These are phyloP conservation scores for Molothrus aeneus DNA, from an alignment of 2,797 vertebrate genomes.

Conservation along the genomic window DNA sequence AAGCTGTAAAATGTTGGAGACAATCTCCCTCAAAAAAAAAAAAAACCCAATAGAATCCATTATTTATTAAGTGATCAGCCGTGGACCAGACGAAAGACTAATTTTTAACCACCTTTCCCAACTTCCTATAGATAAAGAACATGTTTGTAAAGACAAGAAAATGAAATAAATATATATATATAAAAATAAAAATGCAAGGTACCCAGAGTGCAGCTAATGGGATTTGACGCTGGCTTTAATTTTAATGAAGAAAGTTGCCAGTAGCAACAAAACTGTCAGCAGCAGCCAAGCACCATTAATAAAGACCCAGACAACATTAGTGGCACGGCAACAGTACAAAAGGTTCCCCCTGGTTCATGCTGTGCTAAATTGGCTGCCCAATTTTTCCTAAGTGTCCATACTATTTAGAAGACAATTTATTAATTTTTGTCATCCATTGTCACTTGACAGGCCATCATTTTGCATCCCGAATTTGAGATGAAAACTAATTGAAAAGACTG, in stretches of 20 bases:
- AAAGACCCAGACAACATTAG: conserved; percentile 82
- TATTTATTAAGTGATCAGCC: neutral
- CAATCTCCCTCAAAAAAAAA: neutral
- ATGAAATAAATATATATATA: neutral
- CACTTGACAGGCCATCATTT: conserved; percentile 91
- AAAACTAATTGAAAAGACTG: conserved; percentile 93
- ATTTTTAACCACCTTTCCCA: conserved; percentile 28
- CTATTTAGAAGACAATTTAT: conserved; percentile 87
- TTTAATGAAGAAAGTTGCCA: conserved; percentile 90
- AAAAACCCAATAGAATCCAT: neutral
- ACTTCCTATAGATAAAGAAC: conserved; percentile 36
- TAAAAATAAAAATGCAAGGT: conserved; percentile 67
- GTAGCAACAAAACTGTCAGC: conserved; percentile 90
- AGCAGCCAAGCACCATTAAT: conserved; percentile 85
- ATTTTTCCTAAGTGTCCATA: conserved; percentile 86
- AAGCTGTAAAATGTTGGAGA: neutral
- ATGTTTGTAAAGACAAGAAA: conserved; percentile 39
- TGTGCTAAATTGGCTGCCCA: conserved; percentile 84
- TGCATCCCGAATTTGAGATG: conserved; percentile 80
- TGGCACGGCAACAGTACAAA: conserved; percentile 79
- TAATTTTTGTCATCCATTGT: conserved; percentile 89
- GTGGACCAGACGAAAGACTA: fast-evolving
- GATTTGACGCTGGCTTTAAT: conserved; percentile 89
- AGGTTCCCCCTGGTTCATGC: conserved; percentile 80
- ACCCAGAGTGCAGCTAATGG: conserved; percentile 84